Evolutionary conservation across 2,888 invertebrate species (phyloP), one percentile per base, ranked within the genome.

Genomic region (Machimus atricapillus): DNA sequence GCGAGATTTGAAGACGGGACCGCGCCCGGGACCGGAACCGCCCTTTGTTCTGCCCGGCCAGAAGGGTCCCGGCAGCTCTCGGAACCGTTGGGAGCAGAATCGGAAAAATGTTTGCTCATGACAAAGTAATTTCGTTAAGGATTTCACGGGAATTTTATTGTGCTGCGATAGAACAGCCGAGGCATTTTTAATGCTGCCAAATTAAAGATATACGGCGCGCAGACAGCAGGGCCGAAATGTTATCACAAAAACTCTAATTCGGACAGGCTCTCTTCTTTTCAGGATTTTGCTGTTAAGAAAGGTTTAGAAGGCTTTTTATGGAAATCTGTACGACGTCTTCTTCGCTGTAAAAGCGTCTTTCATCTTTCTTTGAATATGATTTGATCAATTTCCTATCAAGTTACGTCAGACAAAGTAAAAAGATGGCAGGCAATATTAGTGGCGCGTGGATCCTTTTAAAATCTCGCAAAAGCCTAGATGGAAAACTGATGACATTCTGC

Each of bases 51-150:
- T 1, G 79, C 40, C 40, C 9, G 9, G 52, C 40, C 40, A 79
- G 52, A 27, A 23, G 66, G 66, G 27, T 23, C 19, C 12, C 27
- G 12, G 27, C 12, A 66, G 23, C 66, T 23, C 23, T 12, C 66
- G 66, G 58, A 58, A 58, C 19, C 8, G 19, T 58, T 23, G 7
- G 66, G 12, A 66, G 27, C 27, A 19, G 19, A 19, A 27, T 23
- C 66, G 66, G 27, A 66, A 66, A 79, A 79, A 79, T 79, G 43
- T 79, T 79, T 79, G 79, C 23, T 79, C 79, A 40, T 79, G 79
- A 79, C 79, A 79, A 79, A 40, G 79, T 79, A 79, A 79, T 79
- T 79, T 27, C 79, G 27, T 79, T 23, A 79, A 79, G 46, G 43
- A 79, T 79, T 79, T 52, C 79, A n/a, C 19, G 46, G n/a, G 8